Conservation (phyloP, 2,888 invertebrate species). For the Andrena praecox region DNA sequence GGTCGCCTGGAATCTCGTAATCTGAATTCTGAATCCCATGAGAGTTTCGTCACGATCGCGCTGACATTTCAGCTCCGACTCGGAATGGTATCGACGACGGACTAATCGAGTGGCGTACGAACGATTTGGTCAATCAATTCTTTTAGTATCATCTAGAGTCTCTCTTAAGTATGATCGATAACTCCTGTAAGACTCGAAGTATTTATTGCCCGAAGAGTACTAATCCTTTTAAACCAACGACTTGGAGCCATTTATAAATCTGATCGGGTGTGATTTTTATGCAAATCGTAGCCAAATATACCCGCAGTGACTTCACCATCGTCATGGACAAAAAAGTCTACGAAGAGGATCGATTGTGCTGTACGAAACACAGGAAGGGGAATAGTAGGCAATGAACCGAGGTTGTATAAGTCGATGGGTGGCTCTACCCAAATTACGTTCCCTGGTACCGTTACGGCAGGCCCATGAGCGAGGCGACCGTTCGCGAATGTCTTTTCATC, state of each 20-base stretch:
- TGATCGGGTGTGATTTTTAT: not conserved
- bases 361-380: conserved; percentile 33
- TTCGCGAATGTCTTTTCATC: conserved; percentile 51
- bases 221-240: not conserved
- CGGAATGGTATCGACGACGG: not conserved
- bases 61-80: conserved; percentile 4
- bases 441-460: conserved; percentile 78
- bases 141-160: no score
- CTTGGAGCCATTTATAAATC: not conserved
- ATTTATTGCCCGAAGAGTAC: not conserved
- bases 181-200: not conserved
- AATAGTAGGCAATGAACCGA: conserved; percentile 63
- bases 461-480: conserved; percentile 66
- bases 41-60: conserved; percentile 27
- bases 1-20: conserved; percentile 41
- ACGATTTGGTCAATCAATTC: no score
- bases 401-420: conserved; percentile 54
- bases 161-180: no score
- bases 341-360: conserved; percentile 14
- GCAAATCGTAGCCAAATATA: not conserved
- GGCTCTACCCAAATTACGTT: conserved; percentile 79
- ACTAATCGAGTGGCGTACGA: not conserved
- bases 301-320: not conserved
- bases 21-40: conserved; percentile 37
- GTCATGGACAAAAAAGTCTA: not conserved